phyloP scores from a whole-genome alignment of 2,888 invertebrate genomes.

The Parascotia fuliginaria region DNA sequence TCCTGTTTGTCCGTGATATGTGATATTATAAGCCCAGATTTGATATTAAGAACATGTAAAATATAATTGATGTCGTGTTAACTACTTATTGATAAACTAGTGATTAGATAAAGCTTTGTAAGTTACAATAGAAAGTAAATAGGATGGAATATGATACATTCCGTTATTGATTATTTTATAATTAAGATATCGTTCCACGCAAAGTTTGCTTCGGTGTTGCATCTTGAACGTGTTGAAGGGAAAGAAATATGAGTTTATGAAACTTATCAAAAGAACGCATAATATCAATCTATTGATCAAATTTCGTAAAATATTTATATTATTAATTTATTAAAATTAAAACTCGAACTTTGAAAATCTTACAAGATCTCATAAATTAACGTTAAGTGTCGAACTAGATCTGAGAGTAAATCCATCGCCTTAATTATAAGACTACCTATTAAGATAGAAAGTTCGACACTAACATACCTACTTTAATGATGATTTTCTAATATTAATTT shows the following conservation, averaged over 20 bases:
- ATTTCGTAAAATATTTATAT: too few relatives aligned
- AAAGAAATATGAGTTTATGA: background rate
- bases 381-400: too few relatives aligned
- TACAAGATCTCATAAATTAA: too few relatives aligned
- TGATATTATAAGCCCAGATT: conserved; percentile 82
- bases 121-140: conserved; percentile 57
- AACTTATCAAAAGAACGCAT: too few relatives aligned
- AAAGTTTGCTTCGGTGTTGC: conserved; percentile 46
- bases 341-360: too few relatives aligned
- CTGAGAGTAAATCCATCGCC: too few relatives aligned
- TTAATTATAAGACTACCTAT: too few relatives aligned
- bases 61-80: conserved; percentile 79
- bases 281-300: too few relatives aligned
- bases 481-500: too few relatives aligned
- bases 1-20: conserved; percentile 70
- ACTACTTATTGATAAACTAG: conserved; percentile 59
- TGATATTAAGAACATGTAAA: conserved; percentile 68
- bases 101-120: conserved; percentile 64
- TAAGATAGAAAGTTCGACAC: too few relatives aligned
- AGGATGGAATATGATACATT: conserved; percentile 52
- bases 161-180: conserved; percentile 51
- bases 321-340: too few relatives aligned
- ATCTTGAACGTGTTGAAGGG: conserved; percentile 14
- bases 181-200: conserved; percentile 38
- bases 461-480: too few relatives aligned